phyloP scores from a whole-genome alignment of 2,113 vertebrate species.

The Rhombomys opimus region DNA sequence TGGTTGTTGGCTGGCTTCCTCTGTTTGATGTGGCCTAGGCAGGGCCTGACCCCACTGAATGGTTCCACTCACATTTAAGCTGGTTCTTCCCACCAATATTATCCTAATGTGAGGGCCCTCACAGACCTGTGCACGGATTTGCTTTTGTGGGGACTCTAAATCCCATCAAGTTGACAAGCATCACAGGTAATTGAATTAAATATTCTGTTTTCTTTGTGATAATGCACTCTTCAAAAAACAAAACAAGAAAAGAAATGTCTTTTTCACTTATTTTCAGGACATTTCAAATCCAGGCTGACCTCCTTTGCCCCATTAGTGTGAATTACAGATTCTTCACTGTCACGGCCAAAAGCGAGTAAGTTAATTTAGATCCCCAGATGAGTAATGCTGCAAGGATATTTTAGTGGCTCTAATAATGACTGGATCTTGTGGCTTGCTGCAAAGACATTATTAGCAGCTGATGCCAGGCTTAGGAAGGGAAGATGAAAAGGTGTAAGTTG shows the following conservation, averaged over 20 bases:
- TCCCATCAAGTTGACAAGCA: not conserved
- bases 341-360: slow-evolving; percentile 66
- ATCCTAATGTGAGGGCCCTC: not conserved
- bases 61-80: not conserved
- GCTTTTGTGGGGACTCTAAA: not conserved
- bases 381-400: slow-evolving; percentile 62
- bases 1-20: not conserved
- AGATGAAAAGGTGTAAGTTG: not conserved
- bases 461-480: slow-evolving; percentile 21
- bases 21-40: not conserved
- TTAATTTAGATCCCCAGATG: slow-evolving; percentile 68
- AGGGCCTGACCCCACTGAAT: not conserved
- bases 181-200: not conserved
- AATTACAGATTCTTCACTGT: slow-evolving; percentile 71
- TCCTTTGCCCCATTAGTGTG: slow-evolving; percentile 41
- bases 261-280: slow-evolving; percentile 42
- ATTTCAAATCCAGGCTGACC: slow-evolving; percentile 26
- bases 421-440: slow-evolving; percentile 55
- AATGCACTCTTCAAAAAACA: not conserved
- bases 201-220: not conserved
- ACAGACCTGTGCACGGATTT: not conserved
- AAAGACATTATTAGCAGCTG: slow-evolving; percentile 61
- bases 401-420: slow-evolving; percentile 70
- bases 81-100: not conserved
- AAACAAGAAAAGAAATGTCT: not conserved